These are phyloP conservation scores for Clamator glandarius DNA, from an alignment of 2,797 vertebrate genomes.

Conservation along the genomic window DNA sequence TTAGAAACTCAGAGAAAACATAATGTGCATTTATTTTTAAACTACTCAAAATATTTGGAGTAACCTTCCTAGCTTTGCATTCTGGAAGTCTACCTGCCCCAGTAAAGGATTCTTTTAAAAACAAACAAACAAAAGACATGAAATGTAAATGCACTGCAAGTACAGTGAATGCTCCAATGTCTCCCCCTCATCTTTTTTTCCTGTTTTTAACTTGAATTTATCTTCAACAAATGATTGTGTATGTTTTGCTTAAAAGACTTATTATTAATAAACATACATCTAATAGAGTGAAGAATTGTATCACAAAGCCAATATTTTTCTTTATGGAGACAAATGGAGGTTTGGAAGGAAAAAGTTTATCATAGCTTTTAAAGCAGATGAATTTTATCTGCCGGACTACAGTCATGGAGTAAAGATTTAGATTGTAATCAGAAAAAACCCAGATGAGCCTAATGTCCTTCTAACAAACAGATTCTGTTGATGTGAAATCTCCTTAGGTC, in stretches of 20 bases:
- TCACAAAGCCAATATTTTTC: fast-evolving
- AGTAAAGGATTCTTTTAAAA: background rate
- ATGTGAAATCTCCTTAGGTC: background rate
- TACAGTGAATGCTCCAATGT: background rate
- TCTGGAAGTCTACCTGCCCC: background rate
- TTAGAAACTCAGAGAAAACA: background rate
- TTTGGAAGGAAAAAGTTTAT: background rate
- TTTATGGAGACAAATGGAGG: background rate
- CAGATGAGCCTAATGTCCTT: background rate
- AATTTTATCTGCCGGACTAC: background rate
- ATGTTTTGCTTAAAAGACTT: background rate
- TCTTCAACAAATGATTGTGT: background rate
- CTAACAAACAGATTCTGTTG: background rate
- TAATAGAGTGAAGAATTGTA: background rate
- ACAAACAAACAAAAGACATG: background rate
- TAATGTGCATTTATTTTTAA: background rate
- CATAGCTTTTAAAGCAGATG: background rate
- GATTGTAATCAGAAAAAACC: background rate
- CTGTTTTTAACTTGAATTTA: background rate
- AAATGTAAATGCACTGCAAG: background rate
- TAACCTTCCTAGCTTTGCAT: background rate
- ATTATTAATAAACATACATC: background rate
- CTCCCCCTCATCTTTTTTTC: background rate
- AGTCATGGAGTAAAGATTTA: background rate
- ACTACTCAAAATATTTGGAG: background rate